A percentile compares a stretch with the other conserved stretches of the same genome.
phyloP scores from a whole-genome alignment of 2,888 invertebrate genomes.

The Sarcophaga caerulescens region DNA sequence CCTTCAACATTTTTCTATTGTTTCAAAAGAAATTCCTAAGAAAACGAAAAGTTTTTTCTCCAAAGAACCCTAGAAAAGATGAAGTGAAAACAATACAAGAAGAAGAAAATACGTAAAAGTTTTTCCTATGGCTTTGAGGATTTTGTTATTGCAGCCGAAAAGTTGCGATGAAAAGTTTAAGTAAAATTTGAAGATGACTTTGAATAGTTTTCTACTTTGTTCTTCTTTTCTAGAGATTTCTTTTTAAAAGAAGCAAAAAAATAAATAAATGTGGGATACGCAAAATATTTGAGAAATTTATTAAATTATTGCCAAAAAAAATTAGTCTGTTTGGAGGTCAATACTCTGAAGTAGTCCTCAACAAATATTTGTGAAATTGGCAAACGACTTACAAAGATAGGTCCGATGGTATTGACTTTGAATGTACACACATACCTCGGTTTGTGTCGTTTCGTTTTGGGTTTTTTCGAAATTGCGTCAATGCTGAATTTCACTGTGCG shows the following conservation, averaged over 20 bases:
- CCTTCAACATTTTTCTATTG: conserved; percentile 34
- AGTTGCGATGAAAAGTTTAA: conserved; percentile 72
- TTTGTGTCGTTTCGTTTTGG: too few species aligned
- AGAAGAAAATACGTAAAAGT: conserved; percentile 45
- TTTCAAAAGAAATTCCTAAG: conserved; percentile 76
- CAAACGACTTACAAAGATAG: too few species aligned
- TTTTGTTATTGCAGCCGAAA: conserved; percentile 59
- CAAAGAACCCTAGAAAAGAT: conserved; percentile 36
- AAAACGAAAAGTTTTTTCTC: conserved; percentile 53
- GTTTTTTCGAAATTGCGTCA: too few species aligned
- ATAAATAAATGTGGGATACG: background rate
- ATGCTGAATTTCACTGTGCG: too few species aligned
- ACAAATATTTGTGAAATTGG: too few species aligned
- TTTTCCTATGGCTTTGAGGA: conserved; percentile 41
- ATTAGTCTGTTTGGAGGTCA: too few species aligned
- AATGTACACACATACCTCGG: too few species aligned
- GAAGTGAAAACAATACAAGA: conserved; percentile 50
- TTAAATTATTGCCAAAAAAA: background rate
- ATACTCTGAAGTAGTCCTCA: too few species aligned
- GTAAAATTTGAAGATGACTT: conserved; percentile 68
- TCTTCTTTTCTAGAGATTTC: background rate
- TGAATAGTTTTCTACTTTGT: conserved; percentile 40
- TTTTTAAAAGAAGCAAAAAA: background rate
- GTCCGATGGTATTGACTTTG: too few species aligned
- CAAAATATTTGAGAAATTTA: background rate